Evolutionary conservation across 2,113 vertebrate species (phyloP).

Genomic region (Rattus norvegicus): DNA sequence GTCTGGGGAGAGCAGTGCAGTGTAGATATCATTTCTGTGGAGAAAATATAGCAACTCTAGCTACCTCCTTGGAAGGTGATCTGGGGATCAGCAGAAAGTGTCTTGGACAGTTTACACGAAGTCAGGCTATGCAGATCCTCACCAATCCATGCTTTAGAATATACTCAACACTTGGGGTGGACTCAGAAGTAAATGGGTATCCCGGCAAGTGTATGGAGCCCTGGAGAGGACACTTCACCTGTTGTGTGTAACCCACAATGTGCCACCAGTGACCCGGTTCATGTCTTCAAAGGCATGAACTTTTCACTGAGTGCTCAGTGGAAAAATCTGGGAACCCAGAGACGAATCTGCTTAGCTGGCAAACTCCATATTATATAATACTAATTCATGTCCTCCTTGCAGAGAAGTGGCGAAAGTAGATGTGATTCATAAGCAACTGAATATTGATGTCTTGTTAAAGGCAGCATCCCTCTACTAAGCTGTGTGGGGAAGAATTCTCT

Average conservation of each 20-base stretch:
- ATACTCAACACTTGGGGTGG: neutral
- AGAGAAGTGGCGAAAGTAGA: neutral
- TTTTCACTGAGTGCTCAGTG: neutral
- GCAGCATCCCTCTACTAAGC: neutral
- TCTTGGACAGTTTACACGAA: neutral
- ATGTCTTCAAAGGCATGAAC: neutral
- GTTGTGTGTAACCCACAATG: neutral
- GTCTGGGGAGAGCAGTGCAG: neutral
- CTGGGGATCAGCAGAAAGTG: neutral
- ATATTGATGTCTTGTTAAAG: neutral
- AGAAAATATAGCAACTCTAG: neutral
- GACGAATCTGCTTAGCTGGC: neutral
- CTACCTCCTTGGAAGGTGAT: neutral
- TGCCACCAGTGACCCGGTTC: neutral
- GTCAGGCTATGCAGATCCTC: neutral
- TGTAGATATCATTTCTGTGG: neutral
- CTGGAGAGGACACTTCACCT: neutral
- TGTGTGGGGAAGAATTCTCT: neutral
- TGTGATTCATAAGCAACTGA: neutral
- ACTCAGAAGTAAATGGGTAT: neutral
- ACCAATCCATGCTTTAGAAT: neutral
- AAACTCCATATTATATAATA: slow-evolving; percentile 29
- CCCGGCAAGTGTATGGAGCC: neutral
- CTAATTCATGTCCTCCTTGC: neutral
- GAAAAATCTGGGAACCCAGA: slow-evolving; percentile 34